These are phyloP conservation scores for Sciaenops ocellatus DNA, from an alignment of 2,797 vertebrate genomes.

Conservation along the genomic window DNA sequence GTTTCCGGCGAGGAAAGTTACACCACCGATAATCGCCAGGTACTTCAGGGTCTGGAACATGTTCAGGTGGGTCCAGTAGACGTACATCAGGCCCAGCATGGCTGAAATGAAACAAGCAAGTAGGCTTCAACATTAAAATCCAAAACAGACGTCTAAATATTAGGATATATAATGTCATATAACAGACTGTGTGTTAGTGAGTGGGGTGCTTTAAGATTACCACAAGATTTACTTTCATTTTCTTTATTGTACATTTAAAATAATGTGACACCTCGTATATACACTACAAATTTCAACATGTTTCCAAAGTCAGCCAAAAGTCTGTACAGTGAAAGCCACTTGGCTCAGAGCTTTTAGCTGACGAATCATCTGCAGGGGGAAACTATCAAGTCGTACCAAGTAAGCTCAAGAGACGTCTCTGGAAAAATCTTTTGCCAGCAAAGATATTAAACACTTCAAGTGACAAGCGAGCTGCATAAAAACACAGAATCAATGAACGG, in stretches of 20 bases:
- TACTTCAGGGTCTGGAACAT: slow-evolving; percentile 99
- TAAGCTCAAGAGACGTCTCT: neutral
- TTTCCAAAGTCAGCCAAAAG: neutral
- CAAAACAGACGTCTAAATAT: neutral
- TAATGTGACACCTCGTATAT: neutral
- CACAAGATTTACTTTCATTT: neutral
- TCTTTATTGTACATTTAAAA: neutral
- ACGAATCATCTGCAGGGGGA: neutral
- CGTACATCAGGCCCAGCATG: slow-evolving; percentile 96
- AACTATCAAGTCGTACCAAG: neutral
- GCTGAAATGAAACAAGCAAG: slow-evolving; percentile 79
- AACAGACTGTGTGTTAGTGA: too few relatives aligned
- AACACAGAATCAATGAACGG: neutral
- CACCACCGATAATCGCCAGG: slow-evolving; percentile 92
- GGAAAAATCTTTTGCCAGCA: neutral
- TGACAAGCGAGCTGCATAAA: neutral
- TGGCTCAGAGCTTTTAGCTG: neutral
- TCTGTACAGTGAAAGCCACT: neutral
- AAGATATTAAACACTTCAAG: neutral
- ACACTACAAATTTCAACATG: neutral
- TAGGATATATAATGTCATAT: neutral
- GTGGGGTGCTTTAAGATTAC: neutral
- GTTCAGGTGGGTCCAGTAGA: slow-evolving; percentile 99
- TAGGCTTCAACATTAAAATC: neutral
- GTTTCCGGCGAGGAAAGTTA: slow-evolving; percentile 98